These are phyloP conservation scores for Drosophila lacertosa DNA, from an alignment of 1,140 invertebrate species.

Conservation along the genomic window DNA sequence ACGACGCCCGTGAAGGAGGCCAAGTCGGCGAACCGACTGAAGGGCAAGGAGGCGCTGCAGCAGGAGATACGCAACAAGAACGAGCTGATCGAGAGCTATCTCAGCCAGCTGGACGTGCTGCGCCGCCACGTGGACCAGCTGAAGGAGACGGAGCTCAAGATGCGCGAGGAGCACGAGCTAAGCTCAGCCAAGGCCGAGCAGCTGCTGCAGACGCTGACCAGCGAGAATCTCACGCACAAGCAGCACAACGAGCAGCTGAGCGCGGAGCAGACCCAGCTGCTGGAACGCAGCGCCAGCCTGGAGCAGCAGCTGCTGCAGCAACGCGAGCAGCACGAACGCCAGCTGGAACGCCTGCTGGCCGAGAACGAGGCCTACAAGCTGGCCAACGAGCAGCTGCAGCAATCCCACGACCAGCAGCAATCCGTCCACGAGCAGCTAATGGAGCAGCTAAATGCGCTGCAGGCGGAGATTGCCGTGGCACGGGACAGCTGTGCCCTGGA, in stretches of 20 bases:
- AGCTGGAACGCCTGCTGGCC: constrained; percentile 66
- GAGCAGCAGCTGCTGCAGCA: constrained; percentile 67
- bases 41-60: constrained; percentile 82
- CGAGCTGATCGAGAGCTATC: constrained; percentile 76
- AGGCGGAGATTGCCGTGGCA: constrained; percentile 57
- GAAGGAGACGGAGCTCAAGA: constrained; percentile 71
- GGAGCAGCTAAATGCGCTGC: constrained; percentile 53
- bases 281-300: constrained; percentile 49
- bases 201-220: constrained; percentile 60
- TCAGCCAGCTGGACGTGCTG: constrained; percentile 77
- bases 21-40: constrained; percentile 71
- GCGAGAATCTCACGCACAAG: constrained; percentile 66
- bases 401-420: constrained; percentile 42
- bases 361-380: constrained; percentile 68
- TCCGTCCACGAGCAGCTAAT: constrained; percentile 43
- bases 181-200: constrained; percentile 61
- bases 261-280: constrained; percentile 45
- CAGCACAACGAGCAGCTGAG: constrained; percentile 64
- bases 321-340: constrained; percentile 56
- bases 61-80: constrained; percentile 81
- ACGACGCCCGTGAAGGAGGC: constrained; percentile 79
- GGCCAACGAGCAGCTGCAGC: constrained; percentile 63
- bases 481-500: constrained; percentile 43
- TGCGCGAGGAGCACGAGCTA: constrained; percentile 69
- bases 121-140: constrained; percentile 75